Base-by-base conservation (phyloP, 2,888 invertebrate genomes). In the Desoria tigrina region DNA sequence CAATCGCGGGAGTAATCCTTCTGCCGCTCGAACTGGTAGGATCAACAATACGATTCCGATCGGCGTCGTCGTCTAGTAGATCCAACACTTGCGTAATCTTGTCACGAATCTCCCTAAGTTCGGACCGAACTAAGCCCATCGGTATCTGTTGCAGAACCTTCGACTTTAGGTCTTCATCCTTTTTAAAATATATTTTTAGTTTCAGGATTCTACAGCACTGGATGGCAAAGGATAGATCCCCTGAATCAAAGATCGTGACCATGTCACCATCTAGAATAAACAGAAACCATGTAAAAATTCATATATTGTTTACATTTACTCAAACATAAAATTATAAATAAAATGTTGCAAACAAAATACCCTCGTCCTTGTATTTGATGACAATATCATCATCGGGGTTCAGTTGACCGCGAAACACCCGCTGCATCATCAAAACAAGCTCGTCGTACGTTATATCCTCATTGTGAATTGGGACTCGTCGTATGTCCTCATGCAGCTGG, bases 351-450 rank as follows among this genome's bases (percentile, higher is more conserved):
- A 32, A 32, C 11, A 32, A 32, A 32, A 32, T 72, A 86, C 87
- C 87, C 83, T 87, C 87, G 80, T 88, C 88, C 80, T 85, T 86
- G 78, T 88, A 88, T 79, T 88, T 88, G 57, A 88, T 84, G 11
- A 84, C 83, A 65, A 88, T 84, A 75, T 88, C 87, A 81, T 88
- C 88, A 72, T 82, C 84, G 55, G 84, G 82, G 55, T 81, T 82
- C 37, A 88, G 79, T 78, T 86, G 85, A 16, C 86, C 87, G 61
- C 85, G 79, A 79, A 87, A 88, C 6, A 88, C 85, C 74, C 87
- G 79, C 78, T 88, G 87, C 87, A 88, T 87, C 88, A 88, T 88
- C 61, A 88, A 80, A 60, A 88, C 84, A 58, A 88, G 79, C 78
- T 88, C 86, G 79, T 86, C 86, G 77, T 87, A 87, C 0, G 87